A percentile compares a stretch with the other conserved stretches of the same genome.
Evolutionary conservation across 2,888 invertebrate genomes (phyloP).

Genomic region (Eledona agricola): DNA sequence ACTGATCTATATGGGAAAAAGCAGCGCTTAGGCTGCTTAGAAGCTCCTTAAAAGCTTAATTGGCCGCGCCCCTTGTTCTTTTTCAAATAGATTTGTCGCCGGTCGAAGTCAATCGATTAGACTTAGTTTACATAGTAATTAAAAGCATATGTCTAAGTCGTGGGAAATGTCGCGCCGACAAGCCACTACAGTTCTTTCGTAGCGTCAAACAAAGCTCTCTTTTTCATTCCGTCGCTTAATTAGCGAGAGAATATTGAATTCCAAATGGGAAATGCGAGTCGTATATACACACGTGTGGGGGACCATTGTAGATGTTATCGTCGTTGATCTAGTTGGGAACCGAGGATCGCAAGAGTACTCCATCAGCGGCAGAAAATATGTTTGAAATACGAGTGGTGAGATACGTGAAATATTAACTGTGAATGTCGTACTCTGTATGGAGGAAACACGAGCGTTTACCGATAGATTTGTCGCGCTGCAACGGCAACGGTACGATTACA

Average conservation of each 20-base stretch:
- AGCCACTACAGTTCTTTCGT: slow-evolving; percentile 12
- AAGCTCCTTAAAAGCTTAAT: slow-evolving; percentile 12
- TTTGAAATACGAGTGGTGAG: slow-evolving; percentile 8
- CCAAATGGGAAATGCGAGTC: no score
- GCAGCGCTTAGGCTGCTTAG: slow-evolving; percentile 2
- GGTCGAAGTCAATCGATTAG: slow-evolving; percentile 15
- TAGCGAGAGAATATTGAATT: slow-evolving; percentile 13
- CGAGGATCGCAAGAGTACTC: background rate
- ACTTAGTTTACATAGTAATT: slow-evolving; percentile 10
- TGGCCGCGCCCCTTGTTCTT: slow-evolving; percentile 6
- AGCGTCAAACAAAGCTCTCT: slow-evolving; percentile 7
- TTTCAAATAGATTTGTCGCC: slow-evolving; percentile 20
- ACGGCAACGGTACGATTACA: slow-evolving; percentile 17
- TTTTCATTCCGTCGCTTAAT: slow-evolving; percentile 5
- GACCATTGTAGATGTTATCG: background rate
- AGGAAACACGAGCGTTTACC: slow-evolving; percentile 17
- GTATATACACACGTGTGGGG: no score
- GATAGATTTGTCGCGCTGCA: slow-evolving; percentile 14
- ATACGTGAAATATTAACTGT: slow-evolving; percentile 27
- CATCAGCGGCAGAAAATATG: slow-evolving; percentile 9
- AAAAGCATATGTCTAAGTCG: slow-evolving; percentile 17
- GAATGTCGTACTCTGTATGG: slow-evolving; percentile 22
- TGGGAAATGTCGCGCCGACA: slow-evolving; percentile 34
- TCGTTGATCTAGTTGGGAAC: slow-evolving; percentile 1
- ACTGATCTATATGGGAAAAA: slow-evolving; percentile 16